These are phyloP conservation scores for Choreutis nemorana DNA, from an alignment of 2,888 invertebrate genomes.

Conservation along the genomic window DNA sequence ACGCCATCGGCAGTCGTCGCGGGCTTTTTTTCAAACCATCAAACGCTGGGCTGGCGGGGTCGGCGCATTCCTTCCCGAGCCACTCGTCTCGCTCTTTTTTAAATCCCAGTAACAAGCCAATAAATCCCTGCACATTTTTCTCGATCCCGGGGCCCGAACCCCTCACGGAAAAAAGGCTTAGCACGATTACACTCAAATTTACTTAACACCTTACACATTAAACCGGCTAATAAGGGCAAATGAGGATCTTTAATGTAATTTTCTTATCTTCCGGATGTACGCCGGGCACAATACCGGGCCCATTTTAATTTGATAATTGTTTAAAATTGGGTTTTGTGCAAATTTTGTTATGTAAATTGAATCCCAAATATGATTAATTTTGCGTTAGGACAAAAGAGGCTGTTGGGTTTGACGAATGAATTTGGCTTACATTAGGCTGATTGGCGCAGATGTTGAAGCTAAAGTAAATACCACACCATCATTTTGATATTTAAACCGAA, in stretches of 20 bases:
- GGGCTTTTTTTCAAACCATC: constrained; percentile 36
- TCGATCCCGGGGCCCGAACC: constrained; percentile 22
- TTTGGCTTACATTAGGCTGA: constrained; percentile 24
- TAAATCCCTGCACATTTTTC: constrained; percentile 61
- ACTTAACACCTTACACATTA: constrained; percentile 64
- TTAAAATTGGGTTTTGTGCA: constrained; percentile 43
- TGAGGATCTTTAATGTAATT: constrained; percentile 54
- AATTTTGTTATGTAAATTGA: constrained; percentile 46
- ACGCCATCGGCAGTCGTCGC: constrained; percentile 29
- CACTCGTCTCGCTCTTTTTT: constrained; percentile 47
- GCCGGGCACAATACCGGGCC: constrained; percentile 18
- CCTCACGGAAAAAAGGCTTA: constrained; percentile 52
- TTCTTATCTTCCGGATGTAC: constrained; percentile 37
- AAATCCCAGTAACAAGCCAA: constrained; percentile 64
- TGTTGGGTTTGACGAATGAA: constrained; percentile 8
- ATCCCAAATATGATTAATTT: constrained; percentile 41
- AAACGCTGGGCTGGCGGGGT: constrained; percentile 30
- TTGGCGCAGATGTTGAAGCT: constrained; percentile 19
- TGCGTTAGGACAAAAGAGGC: constrained; percentile 26
- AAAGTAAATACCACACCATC: too few species aligned
- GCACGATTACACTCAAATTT: constrained; percentile 64
- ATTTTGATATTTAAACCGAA: too few species aligned
- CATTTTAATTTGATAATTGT: constrained; percentile 54
- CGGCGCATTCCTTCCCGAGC: constrained; percentile 41
- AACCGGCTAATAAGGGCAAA: too few species aligned